Percentiles rank a stretch among this genome's conserved stretches.
Evolutionary conservation across 2,888 invertebrate genomes (phyloP).

Genomic region (Ligdia adustata): DNA sequence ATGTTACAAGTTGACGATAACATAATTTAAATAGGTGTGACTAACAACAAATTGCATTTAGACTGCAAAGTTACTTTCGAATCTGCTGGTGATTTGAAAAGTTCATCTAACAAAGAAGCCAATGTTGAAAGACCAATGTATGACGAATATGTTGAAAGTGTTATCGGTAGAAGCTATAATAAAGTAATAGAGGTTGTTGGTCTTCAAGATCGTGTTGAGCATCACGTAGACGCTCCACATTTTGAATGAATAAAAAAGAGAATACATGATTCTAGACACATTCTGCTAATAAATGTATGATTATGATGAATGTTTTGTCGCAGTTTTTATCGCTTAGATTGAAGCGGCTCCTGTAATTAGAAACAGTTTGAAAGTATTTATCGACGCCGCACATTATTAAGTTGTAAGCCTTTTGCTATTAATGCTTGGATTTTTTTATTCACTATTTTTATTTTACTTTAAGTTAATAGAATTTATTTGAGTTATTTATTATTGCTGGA

Average conservation of each 20-base stretch:
- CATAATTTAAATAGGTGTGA: constrained; percentile 18
- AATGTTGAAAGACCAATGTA: constrained; percentile 10
- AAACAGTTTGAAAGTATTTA: constrained; percentile 12
- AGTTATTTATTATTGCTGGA: no score
- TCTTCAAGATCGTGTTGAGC: constrained; percentile 23
- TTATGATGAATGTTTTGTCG: constrained; percentile 28
- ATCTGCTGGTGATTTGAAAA: constrained; percentile 23
- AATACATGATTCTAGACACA: constrained; percentile 22
- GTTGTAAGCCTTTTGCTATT: neutral
- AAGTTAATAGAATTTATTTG: no score
- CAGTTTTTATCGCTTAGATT: constrained; percentile 19
- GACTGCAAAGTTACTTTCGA: constrained; percentile 21
- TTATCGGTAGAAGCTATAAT: constrained; percentile 15
- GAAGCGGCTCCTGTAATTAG: constrained; percentile 14
- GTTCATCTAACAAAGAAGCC: neutral
- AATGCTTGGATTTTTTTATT: neutral
- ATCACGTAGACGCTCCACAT: constrained; percentile 32
- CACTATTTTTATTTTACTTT: no score
- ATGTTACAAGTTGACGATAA: neutral
- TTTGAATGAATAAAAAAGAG: constrained; percentile 31
- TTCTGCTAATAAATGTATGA: constrained; percentile 29
- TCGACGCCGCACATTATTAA: constrained; percentile 4
- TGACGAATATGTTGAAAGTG: constrained; percentile 10
- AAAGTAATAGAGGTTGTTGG: constrained; percentile 23
- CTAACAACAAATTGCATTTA: constrained; percentile 25